Base-by-base conservation (phyloP, 2,797 vertebrate genomes). In the Gymnothorax javanicus region DNA sequence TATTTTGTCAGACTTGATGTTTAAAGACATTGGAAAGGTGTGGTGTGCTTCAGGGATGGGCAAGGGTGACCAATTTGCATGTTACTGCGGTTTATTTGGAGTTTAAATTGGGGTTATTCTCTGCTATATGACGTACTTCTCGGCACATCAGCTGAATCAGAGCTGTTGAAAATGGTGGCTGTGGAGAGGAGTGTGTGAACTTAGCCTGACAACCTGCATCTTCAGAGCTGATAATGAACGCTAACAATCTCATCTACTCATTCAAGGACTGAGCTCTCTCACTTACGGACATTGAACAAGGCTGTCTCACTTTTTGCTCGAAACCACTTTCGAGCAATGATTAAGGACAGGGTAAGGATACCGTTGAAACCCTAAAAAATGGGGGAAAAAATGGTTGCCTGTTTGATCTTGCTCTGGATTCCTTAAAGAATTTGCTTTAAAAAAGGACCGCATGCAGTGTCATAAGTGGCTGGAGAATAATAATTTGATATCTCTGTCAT, bases 381-480 rank as follows among this genome's bases (percentile, higher is more conserved):
- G 5, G 23, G 23, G 27, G 27, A 50, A 56, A 56, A 56, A 20
- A 8, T 23, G 23, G 52, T 56, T 81, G 52, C 52, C 23, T 52
- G 23, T 23, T 81, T 81, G 4, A 23, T 54, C 56, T 81, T 81
- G 20, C 20, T 54, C 27, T 8, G 13, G 52, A 81, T 81, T 81
- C 50, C 77, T 56, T 54, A 54, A 56, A 81, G n/a, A 20, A 56
- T 56, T 23, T 3, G 56, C 7, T 81, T 56, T 54, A 56, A 81
- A 81, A 50, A 52, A 5, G 52, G 52, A 77, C 20, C 7, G 17
- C 33, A 50, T 81, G 52, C 20, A 81, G n/a, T 81, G 52, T 56
- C 50, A 81, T 56, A 81, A 81, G 50, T 81, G 52, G 52, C 23
- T 81, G 12, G 50, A 33, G 33, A 77, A 77, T n/a, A 81, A 81